Conservation (phyloP, 2,888 invertebrate genomes). For the Ophioninae sp. region DNA sequence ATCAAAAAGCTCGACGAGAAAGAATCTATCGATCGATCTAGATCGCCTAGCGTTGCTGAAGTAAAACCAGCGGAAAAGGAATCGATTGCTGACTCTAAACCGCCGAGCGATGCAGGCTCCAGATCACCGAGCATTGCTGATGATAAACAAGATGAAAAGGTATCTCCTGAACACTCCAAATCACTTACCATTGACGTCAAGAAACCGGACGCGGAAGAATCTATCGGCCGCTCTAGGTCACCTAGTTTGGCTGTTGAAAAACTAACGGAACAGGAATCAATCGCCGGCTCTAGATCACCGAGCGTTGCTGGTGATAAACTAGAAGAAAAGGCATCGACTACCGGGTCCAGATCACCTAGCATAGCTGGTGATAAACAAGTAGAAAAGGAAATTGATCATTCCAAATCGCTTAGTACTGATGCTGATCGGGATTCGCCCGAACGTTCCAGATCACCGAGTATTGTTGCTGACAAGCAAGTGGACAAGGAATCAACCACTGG, state of each 20-base stretch:
- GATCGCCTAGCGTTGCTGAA: slow-evolving; percentile 3
- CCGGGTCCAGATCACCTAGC: slow-evolving; percentile 21
- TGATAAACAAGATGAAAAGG: not conserved
- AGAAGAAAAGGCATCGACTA: not conserved
- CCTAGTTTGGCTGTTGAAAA: not conserved
- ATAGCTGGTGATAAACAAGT: slow-evolving; percentile 31
- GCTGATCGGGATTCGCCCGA: slow-evolving; percentile 5
- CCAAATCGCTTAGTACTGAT: not conserved
- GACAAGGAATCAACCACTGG: slow-evolving; percentile 37
- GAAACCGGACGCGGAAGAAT: slow-evolving; percentile 12
- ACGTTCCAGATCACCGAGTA: slow-evolving; percentile 25
- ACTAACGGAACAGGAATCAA: slow-evolving; percentile 1
- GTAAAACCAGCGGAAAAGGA: slow-evolving; percentile 44
- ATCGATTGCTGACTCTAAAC: slow-evolving; percentile 28
- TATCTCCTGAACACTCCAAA: slow-evolving; percentile 10
- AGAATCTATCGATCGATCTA: not conserved
- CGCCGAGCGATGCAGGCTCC: slow-evolving; percentile 35
- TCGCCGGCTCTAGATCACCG: slow-evolving; percentile 21
- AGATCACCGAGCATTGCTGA: slow-evolving; percentile 47
- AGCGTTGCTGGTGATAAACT: slow-evolving; percentile 33
- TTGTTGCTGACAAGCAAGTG: slow-evolving; percentile 26
- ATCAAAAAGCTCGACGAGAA: slow-evolving; percentile 29
- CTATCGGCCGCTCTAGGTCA: slow-evolving; percentile 20
- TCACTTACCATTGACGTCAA: not conserved
- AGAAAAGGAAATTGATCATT: slow-evolving; percentile 21